Evolutionary conservation across 2,888 invertebrate species (phyloP).

Genomic region (Drosophila mercatorum): DNA sequence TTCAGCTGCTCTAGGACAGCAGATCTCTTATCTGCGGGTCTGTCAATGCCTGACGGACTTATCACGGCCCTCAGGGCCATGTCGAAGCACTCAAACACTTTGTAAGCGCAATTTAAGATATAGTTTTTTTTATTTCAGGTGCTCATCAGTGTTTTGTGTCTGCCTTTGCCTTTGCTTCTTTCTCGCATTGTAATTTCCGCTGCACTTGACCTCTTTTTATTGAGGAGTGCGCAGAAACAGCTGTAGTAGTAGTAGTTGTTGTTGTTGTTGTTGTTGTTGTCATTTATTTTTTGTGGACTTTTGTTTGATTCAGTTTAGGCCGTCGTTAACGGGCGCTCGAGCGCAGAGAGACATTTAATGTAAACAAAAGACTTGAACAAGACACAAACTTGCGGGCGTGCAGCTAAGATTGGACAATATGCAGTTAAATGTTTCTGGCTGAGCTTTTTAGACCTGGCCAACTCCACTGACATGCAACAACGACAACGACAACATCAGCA

Average conservation of each 20-base stretch:
- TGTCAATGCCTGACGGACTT: constrained; percentile 25
- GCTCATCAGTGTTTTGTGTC: constrained; percentile 26
- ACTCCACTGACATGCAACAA: constrained; percentile 41
- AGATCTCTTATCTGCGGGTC: constrained; percentile 20
- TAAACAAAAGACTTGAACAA: constrained; percentile 71
- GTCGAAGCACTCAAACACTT: constrained; percentile 21
- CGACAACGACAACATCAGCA: background rate
- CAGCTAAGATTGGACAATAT: constrained; percentile 4
- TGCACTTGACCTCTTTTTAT: constrained; percentile 71
- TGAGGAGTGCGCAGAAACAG: constrained; percentile 22
- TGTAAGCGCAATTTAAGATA: constrained; percentile 19
- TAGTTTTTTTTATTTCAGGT: constrained; percentile 19
- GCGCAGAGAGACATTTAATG: constrained; percentile 30
- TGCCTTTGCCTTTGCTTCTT: background rate
- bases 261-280: constrained; percentile 9
- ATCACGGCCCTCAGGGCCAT: constrained; percentile 40
- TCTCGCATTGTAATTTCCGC: constrained; percentile 26
- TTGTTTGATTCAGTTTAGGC: constrained; percentile 26
- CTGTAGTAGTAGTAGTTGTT: constrained; percentile 8
- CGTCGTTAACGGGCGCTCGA: constrained; percentile 49
- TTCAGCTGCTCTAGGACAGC: background rate
- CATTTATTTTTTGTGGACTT: constrained; percentile 13
- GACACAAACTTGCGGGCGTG: constrained; percentile 59
- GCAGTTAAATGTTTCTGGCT: constrained; percentile 7
- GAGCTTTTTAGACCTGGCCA: constrained; percentile 23